Percentiles rank a stretch among this genome's conserved stretches.
Evolutionary conservation across 2,888 invertebrate species (phyloP).

Genomic region (Prostheceraeus crozeri): DNA sequence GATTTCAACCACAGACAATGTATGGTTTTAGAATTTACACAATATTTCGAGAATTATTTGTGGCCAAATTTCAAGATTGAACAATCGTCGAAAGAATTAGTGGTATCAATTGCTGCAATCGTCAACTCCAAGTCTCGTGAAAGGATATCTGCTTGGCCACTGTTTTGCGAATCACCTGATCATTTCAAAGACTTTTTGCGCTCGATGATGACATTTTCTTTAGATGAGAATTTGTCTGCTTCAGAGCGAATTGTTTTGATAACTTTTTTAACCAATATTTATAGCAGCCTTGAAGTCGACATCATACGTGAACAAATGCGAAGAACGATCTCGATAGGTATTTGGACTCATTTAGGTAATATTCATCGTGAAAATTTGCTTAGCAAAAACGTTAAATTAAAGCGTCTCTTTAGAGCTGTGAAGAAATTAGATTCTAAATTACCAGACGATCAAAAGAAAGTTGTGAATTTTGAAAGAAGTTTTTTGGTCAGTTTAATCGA

Average conservation of each 20-base stretch:
- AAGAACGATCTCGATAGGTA: conserved; percentile 78
- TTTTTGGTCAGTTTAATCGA: conserved; percentile 31
- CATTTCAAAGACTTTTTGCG: conserved; percentile 56
- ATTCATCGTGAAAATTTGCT: conserved; percentile 75
- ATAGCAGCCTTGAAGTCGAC: conserved; percentile 89
- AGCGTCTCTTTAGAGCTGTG: conserved; percentile 76
- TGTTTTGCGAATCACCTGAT: conserved; percentile 38
- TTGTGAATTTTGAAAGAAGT: not conserved
- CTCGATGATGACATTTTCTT: conserved; percentile 60
- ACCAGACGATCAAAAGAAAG: not conserved
- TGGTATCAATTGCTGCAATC: conserved; percentile 94
- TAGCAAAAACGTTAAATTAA: conserved; percentile 72
- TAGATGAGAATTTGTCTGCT: too few relatives aligned
- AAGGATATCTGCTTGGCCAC: conserved; percentile 80
- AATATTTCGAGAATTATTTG: conserved; percentile 87
- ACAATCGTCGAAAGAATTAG: conserved; percentile 67
- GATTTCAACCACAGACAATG: conserved; percentile 66
- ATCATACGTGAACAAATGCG: conserved; percentile 84
- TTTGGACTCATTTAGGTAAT: conserved; percentile 65
- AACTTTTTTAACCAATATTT: conserved; percentile 87
- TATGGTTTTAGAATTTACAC: conserved; percentile 83
- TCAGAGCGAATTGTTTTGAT: conserved; percentile 76
- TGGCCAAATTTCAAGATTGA: conserved; percentile 84
- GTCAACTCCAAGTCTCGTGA: conserved; percentile 97
- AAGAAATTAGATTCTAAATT: conserved; percentile 66